Evolutionary conservation across 2,113 vertebrate species (phyloP).

Genomic region (Phyllostomus discolor): DNA sequence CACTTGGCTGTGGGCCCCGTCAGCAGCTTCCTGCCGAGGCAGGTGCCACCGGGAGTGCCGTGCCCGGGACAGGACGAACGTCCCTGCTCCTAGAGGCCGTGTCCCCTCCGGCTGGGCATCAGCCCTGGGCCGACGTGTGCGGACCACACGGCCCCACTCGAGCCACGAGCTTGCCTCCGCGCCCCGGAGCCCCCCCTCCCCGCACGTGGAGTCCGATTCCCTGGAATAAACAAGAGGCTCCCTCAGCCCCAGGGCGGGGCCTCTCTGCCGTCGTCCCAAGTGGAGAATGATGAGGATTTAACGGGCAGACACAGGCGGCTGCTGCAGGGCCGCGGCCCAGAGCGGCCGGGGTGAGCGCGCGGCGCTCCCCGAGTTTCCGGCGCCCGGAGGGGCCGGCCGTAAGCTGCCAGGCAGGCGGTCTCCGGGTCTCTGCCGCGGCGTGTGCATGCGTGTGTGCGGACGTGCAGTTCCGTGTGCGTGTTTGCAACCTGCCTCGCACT

Average conservation of each 20-base stretch:
- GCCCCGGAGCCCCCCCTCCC: rapidly evolving
- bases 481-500: background rate
- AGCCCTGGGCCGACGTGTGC: rapidly evolving
- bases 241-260: conserved; percentile 30
- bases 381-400: rapidly evolving
- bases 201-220: background rate
- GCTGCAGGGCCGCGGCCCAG: background rate
- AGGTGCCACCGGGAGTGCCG: rapidly evolving
- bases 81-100: background rate
- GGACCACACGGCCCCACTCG: rapidly evolving
- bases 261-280: conserved; percentile 32
- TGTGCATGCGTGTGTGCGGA: rapidly evolving
- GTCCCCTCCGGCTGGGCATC: background rate
- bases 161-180: background rate
- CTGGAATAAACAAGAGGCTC: background rate
- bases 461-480: rapidly evolving
- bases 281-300: conserved; percentile 46
- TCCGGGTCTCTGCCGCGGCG: rapidly evolving
- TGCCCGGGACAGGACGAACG: background rate
- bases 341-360: background rate
- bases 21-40: background rate
- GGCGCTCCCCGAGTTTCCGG: background rate
- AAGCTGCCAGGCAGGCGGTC: background rate
- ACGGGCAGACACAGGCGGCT: background rate
- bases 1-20: background rate